phyloP scores from a whole-genome alignment of 2,888 invertebrate species.

The Laspeyria flexula region DNA sequence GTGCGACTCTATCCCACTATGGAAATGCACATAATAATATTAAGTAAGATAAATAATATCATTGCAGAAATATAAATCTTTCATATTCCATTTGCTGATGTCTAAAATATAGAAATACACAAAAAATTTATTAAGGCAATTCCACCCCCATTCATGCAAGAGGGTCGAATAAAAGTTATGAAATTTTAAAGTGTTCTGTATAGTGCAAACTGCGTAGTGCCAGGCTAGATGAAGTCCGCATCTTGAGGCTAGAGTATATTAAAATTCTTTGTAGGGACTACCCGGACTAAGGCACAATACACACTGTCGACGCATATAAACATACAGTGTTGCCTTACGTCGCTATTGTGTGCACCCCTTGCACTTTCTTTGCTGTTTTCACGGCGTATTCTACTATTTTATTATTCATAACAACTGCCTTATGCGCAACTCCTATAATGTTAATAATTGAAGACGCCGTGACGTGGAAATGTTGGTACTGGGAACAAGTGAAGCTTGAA shows the following conservation, averaged over 20 bases:
- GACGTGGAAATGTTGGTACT: constrained; percentile 57
- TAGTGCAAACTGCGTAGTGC: constrained; percentile 60
- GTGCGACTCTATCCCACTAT: too few relatives aligned
- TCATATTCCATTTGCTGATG: too few relatives aligned
- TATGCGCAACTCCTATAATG: constrained; percentile 71
- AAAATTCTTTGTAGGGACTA: constrained; percentile 49
- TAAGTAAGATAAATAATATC: too few relatives aligned
- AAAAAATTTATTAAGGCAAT: constrained; percentile 39
- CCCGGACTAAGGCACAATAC: constrained; percentile 72
- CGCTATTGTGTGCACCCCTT: constrained; percentile 78
- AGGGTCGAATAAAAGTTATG: constrained; percentile 59
- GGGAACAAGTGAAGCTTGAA: constrained; percentile 49
- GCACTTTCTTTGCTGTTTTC: constrained; percentile 77
- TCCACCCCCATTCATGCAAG: constrained; percentile 38
- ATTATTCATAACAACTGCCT: constrained; percentile 82
- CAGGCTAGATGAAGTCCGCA: constrained; percentile 58
- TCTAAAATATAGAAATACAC: too few relatives aligned
- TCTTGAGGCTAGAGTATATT: constrained; percentile 59
- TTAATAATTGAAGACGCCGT: constrained; percentile 80
- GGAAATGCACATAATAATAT: too few relatives aligned
- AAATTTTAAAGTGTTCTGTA: constrained; percentile 62
- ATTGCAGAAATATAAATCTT: too few relatives aligned
- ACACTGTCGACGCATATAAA: constrained; percentile 82
- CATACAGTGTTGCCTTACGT: constrained; percentile 81
- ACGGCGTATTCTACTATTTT: constrained; percentile 76